Evolutionary conservation across 2,113 vertebrate species (phyloP), one percentile per base, ranked within the genome.

Genomic region (Mustela nigripes): DNA sequence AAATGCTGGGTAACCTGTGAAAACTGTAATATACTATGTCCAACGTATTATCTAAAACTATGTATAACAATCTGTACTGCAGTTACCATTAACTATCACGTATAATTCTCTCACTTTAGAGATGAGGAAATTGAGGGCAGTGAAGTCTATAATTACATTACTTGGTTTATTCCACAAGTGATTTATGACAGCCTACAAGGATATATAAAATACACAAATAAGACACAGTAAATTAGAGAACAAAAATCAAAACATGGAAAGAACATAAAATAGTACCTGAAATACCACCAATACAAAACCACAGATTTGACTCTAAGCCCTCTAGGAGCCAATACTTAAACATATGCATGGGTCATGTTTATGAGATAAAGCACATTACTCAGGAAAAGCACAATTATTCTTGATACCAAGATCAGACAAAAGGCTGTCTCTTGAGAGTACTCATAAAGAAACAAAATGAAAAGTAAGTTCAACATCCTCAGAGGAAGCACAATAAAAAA

Each of bases 151-250:
- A 60, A 79, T 53, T 89, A 63, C 14, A 86, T 84, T 90, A 92
- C 84, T 53, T 95, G n/a, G 18, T 12, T 91, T 93, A 91, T 80
- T 87, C 48, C 45, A 88, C 21, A 80, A 97, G 26, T 71, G 79
- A 90, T 69, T 81, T 78, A 81, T 53, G 28, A 88, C 4, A 83
- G 22, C 24, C 18, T 85, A 73, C 14, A 65, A 95, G 56, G 11
- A 79, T 56, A 96, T 39, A 67, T 91, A 79, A 95, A 96, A 78
- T 69, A 87, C 9, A 95, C 39, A 97, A 97, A 50, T 71, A 94
- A 90, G 18, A 90, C 9, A 53, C 42, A 89, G 58, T 88, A 91
- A 97, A 95, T 81, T 50, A 89, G 50, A 96, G 58, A 92, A n/a
- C 45, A 96, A 95, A 93, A 76, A 89, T 42, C 12, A 80, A 96